Conservation (phyloP, 2,888 invertebrate genomes). For the Dynastes tityus region DNA sequence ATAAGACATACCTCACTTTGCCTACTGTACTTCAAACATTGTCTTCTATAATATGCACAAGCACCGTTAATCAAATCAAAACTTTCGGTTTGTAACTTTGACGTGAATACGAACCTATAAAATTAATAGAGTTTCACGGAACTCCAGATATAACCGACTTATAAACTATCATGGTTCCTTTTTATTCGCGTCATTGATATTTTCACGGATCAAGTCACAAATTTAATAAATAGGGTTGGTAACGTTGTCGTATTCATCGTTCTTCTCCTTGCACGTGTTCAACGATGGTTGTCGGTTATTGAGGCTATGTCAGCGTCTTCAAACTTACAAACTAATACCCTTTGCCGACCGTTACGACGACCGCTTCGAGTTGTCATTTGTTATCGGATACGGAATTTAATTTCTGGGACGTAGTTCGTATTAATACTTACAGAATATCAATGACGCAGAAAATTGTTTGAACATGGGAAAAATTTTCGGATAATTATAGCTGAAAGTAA, state of each 20-base stretch:
- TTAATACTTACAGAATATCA: background rate
- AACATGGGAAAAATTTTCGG: too few relatives aligned
- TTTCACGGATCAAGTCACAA: slow-evolving; percentile 22
- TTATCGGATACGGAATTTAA: slow-evolving; percentile 5
- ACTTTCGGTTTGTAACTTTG: background rate
- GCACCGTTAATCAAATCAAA: too few relatives aligned
- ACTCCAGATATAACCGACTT: background rate
- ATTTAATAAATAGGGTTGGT: slow-evolving; percentile 25
- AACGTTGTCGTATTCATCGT: background rate
- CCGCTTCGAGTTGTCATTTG: background rate
- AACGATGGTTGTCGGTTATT: background rate
- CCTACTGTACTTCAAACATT: too few relatives aligned
- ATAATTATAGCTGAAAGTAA: too few relatives aligned
- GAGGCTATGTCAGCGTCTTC: background rate
- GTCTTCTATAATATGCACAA: too few relatives aligned
- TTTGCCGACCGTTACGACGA: background rate
- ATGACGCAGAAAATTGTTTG: too few relatives aligned
- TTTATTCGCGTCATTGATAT: slow-evolving; percentile 17
- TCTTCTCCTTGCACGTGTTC: background rate
- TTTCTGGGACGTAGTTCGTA: background rate
- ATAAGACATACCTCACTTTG: too few relatives aligned
- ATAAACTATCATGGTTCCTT: background rate
- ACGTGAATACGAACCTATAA: slow-evolving; percentile 5
- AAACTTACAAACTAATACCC: background rate
- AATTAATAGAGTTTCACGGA: background rate